A percentile compares a stretch with the other conserved stretches of the same genome.
These are phyloP conservation scores for Mellivora capensis DNA, from an alignment of 2,113 vertebrate genomes.

Conservation along the genomic window DNA sequence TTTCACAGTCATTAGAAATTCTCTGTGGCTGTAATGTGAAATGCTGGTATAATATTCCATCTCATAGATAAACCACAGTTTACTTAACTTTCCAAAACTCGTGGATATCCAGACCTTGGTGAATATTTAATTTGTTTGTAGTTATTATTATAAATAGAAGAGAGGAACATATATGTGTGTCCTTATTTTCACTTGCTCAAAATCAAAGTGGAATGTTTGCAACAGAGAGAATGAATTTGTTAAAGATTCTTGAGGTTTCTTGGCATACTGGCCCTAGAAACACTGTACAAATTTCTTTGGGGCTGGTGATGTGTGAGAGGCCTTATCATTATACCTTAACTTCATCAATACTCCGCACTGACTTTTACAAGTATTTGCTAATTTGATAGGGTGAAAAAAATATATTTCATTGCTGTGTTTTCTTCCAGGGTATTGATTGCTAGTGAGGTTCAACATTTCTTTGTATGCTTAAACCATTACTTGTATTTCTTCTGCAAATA, in stretches of 20 bases:
- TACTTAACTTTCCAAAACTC: neutral
- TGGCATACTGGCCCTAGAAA: neutral
- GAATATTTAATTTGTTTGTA: neutral
- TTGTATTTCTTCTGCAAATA: slow-evolving; percentile 15
- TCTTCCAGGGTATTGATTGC: neutral
- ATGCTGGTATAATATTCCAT: neutral
- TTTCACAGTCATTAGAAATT: neutral
- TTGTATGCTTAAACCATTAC: neutral
- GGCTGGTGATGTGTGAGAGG: neutral
- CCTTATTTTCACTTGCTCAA: neutral
- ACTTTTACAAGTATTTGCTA: neutral
- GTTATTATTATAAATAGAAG: slow-evolving; percentile 9
- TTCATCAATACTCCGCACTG: no score
- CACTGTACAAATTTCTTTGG: neutral
- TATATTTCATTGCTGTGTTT: neutral
- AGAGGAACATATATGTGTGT: neutral
- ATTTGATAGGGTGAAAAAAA: neutral
- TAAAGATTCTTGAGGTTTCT: neutral
- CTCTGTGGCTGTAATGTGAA: neutral
- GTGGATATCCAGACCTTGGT: neutral
- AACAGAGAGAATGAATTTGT: neutral
- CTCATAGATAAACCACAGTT: neutral
- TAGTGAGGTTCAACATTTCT: neutral
- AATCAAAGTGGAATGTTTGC: neutral
- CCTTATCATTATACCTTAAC: fast-evolving